Evolutionary conservation across 2,797 vertebrate genomes (phyloP), one percentile per base, ranked within the genome.

Genomic region (Enteromius radiatus): DNA sequence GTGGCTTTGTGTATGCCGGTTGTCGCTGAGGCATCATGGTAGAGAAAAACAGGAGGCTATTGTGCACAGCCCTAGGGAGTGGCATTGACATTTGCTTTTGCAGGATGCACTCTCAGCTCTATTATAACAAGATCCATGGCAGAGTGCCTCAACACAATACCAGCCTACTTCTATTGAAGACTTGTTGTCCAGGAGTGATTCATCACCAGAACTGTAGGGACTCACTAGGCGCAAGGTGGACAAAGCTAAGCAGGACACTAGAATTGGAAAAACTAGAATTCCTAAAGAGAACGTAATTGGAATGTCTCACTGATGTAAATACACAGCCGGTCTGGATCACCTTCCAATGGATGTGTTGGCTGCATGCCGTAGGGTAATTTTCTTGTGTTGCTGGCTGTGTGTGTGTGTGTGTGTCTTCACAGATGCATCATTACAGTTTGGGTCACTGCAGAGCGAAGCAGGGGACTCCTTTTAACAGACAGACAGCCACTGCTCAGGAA

Each of bases 41-140:
- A 63, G 54, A 76, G 79, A 80, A 85, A 85, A 84, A 86, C 82
- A 84, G 78, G 52, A 74, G 28, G 49, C 84, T 83, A 87, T 89
- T 89, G 88, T 89, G 80, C 36, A 9, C 59, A 67, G 41, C 86
- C 79, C 86, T 84, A 45, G 76, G 84, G 88, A 89, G 88, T 77
- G 85, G 76, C 80, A 76, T 78, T 89, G 88, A 89, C 86, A 89
- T 89, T 89, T 87, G 85, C 83, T 82, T 86, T 80, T 79, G 86
- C 84, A 49, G 80, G 83, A 87, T 85, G 71, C 84, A 86, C 84
- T 82, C 76, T 77, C 77, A 82, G 83, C 71, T 78, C 86, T 82
- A 89, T 89, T 86, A 85, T 86, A 82, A 78, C 81, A 81, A 81
- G 76, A 86, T 83, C 81, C 79, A 82, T 86, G 75, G 84, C 83